Percentiles rank a stretch among this genome's conserved stretches.
These are phyloP conservation scores for Bryconaethiops microstoma DNA, from an alignment of 2,797 vertebrate species.

Conservation along the genomic window DNA sequence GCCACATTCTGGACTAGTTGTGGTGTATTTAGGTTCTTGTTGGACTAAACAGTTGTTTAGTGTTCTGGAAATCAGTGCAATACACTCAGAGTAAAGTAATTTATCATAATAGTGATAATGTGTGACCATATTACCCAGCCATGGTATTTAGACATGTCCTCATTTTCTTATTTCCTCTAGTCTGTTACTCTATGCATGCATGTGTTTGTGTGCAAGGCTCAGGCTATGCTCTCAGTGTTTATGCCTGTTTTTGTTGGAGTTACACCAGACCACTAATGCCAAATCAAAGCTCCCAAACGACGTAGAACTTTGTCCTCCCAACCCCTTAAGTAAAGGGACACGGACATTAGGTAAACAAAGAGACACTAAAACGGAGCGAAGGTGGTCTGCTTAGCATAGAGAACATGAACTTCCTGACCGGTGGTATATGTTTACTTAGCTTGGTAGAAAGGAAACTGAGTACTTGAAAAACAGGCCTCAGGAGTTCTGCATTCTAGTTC, in stretches of 20 bases:
- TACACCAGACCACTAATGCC: background rate
- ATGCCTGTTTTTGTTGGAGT: background rate
- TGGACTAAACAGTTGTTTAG: too few relatives aligned
- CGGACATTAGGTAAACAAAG: background rate
- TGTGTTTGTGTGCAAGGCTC: background rate
- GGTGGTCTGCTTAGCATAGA: background rate
- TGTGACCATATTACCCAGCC: background rate
- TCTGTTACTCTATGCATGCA: background rate
- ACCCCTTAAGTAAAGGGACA: background rate
- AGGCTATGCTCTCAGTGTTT: background rate
- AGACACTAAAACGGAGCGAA: background rate
- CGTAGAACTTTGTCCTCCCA: slow-evolving; percentile 11
- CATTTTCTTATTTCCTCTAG: background rate
- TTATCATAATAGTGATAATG: too few relatives aligned
- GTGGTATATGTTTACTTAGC: background rate
- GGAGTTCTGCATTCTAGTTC: background rate
- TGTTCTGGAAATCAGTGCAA: too few relatives aligned
- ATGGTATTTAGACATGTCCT: background rate
- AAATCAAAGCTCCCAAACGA: background rate
- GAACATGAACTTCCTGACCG: background rate
- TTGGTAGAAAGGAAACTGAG: background rate
- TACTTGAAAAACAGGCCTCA: background rate
- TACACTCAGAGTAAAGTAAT: too few relatives aligned
- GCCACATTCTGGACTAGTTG: too few relatives aligned
- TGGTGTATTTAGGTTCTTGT: too few relatives aligned